Conservation (phyloP, 2,797 vertebrate species). For the Lemur catta region DNA sequence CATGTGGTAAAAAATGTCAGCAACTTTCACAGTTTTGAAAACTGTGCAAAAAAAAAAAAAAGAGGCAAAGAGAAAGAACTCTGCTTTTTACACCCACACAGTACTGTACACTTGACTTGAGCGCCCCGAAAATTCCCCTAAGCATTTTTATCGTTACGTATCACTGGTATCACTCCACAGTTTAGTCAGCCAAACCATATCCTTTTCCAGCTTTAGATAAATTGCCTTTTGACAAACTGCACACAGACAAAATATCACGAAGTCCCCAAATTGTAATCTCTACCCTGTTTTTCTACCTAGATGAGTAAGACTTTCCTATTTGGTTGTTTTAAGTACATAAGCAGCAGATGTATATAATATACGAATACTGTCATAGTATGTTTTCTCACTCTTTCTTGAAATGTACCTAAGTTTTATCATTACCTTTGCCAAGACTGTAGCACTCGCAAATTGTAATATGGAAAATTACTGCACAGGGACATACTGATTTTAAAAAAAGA, state of each 20-base stretch:
- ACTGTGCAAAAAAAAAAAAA: constrained; percentile 64
- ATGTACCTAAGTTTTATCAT: constrained; percentile 50
- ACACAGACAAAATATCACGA: constrained; percentile 79
- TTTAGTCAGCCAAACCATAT: constrained; percentile 88
- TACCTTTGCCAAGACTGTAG: background rate
- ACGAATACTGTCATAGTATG: constrained; percentile 23
- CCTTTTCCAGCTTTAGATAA: constrained; percentile 84
- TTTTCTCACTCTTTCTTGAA: constrained; percentile 68
- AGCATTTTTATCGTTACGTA: constrained; percentile 81
- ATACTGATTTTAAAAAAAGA: constrained; percentile 4
- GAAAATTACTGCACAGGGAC: background rate
- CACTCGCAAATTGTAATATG: background rate
- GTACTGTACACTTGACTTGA: constrained; percentile 68
- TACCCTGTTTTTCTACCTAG: constrained; percentile 84
- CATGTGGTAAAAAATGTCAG: constrained; percentile 78
- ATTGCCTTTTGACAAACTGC: constrained; percentile 83
- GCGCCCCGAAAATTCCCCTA: constrained; percentile 85
- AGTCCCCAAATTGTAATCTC: constrained; percentile 79
- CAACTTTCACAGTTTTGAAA: constrained; percentile 76
- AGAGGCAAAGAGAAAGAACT: constrained; percentile 7
- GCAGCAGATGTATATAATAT: constrained; percentile 30
- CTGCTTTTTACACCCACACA: constrained; percentile 82
- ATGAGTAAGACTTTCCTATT: constrained; percentile 88
- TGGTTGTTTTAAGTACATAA: constrained; percentile 70
- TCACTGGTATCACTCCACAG: constrained; percentile 83